phyloP scores from a whole-genome alignment of 2,113 vertebrate species.

The Tachysurus fulvidraco region DNA sequence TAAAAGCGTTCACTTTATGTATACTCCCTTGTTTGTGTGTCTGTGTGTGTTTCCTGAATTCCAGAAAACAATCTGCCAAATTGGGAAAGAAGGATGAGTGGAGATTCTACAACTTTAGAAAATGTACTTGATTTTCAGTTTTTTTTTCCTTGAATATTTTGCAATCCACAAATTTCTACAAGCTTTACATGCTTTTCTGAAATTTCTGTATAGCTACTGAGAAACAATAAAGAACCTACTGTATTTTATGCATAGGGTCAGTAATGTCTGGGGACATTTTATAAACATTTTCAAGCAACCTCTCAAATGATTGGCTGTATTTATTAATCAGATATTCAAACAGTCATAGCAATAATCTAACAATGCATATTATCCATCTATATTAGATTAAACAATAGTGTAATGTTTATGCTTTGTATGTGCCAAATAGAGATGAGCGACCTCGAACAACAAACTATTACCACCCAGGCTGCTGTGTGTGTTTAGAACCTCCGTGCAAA shows the following conservation, averaged over 20 bases:
- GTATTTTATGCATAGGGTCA: not conserved
- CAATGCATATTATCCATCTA: not conserved
- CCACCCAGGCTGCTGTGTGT: constrained; percentile 7
- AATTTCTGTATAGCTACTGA: not conserved
- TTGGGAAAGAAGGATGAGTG: not conserved
- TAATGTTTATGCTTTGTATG: not conserved
- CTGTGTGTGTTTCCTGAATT: constrained; percentile 24
- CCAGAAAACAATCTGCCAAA: not conserved
- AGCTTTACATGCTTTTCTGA: too few relatives aligned
- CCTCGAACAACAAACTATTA: constrained; percentile 7
- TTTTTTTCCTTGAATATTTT: too few relatives aligned
- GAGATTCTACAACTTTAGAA: not conserved
- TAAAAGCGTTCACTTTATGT: constrained; percentile 39
- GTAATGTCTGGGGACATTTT: not conserved
- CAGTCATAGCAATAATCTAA: not conserved
- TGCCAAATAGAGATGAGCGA: not conserved
- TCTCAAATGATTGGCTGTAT: not conserved
- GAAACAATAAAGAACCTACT: not conserved
- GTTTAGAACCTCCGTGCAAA: constrained; percentile 19
- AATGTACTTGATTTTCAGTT: not conserved
- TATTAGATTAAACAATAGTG: not conserved
- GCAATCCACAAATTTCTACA: too few relatives aligned
- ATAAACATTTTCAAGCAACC: not conserved
- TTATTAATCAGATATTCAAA: not conserved
- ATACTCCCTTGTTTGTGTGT: not conserved